phyloP scores from a whole-genome alignment of 2,888 invertebrate genomes.

The Hetaerina titia region DNA sequence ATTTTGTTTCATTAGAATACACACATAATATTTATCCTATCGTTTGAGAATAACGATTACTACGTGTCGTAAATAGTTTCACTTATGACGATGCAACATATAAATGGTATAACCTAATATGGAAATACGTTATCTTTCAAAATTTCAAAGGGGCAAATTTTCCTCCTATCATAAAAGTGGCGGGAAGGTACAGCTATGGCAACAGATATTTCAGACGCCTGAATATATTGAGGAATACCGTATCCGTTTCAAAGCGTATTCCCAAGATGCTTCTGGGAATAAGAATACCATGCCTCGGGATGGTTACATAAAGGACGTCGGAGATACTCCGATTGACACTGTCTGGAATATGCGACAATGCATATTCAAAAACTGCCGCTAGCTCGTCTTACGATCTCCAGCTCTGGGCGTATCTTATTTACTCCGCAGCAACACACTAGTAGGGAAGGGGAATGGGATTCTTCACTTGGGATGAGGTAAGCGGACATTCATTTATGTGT shows the following conservation, averaged over 20 bases:
- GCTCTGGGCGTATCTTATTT: conserved; percentile 15
- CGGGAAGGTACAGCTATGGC: not conserved
- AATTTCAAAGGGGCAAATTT: not conserved
- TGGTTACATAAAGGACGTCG: not conserved
- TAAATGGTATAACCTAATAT: too few relatives aligned
- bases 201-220: not conserved
- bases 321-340: conserved; percentile 19
- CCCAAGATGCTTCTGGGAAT: conserved; percentile 1
- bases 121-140: too few relatives aligned
- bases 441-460: not conserved
- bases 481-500: conserved; percentile 15
- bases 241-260: not conserved
- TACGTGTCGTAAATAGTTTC: too few relatives aligned
- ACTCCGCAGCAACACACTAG: not conserved
- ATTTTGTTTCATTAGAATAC: too few relatives aligned
- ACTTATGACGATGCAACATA: too few relatives aligned
- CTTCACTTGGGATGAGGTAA: not conserved
- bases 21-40: too few relatives aligned
- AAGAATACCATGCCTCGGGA: not conserved
- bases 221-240: not conserved
- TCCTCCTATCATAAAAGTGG: not conserved
- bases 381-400: not conserved
- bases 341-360: not conserved
- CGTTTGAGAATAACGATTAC: too few relatives aligned
- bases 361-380: conserved; percentile 20